These are phyloP conservation scores for Kobus ellipsiprymnus DNA, from an alignment of 2,113 vertebrate genomes.

Conservation along the genomic window DNA sequence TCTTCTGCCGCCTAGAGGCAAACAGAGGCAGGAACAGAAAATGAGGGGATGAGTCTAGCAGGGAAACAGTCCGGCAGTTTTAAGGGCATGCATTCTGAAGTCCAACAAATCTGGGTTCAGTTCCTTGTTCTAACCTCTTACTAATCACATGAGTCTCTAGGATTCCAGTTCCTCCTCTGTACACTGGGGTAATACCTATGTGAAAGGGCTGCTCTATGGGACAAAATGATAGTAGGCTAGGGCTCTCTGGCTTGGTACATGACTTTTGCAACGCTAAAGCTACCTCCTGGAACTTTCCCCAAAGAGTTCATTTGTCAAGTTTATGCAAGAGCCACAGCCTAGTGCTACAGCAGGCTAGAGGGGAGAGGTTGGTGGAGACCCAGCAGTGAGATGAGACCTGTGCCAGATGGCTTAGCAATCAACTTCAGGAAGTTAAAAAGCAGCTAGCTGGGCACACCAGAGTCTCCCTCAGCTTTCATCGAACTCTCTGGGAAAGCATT, in stretches of 20 bases:
- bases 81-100: neutral
- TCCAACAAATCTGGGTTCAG: neutral
- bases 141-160: neutral
- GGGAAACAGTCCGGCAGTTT: neutral
- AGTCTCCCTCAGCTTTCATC: neutral
- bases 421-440: neutral
- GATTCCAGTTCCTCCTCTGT: neutral
- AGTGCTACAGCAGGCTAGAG: neutral
- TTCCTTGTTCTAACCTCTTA: neutral
- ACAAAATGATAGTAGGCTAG: neutral
- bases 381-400: neutral
- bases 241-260: neutral
- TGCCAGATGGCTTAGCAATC: neutral
- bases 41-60: neutral
- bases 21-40: neutral
- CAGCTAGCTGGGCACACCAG: neutral
- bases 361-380: neutral
- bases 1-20: conserved; percentile 88
- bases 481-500: neutral
- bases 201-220: neutral
- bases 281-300: neutral
- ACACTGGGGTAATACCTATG: neutral
- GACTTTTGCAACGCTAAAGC: neutral
- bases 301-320: neutral
- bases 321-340: neutral